Base-by-base conservation (phyloP, 2,797 vertebrate species). In the Coregonus ussuriensis region DNA sequence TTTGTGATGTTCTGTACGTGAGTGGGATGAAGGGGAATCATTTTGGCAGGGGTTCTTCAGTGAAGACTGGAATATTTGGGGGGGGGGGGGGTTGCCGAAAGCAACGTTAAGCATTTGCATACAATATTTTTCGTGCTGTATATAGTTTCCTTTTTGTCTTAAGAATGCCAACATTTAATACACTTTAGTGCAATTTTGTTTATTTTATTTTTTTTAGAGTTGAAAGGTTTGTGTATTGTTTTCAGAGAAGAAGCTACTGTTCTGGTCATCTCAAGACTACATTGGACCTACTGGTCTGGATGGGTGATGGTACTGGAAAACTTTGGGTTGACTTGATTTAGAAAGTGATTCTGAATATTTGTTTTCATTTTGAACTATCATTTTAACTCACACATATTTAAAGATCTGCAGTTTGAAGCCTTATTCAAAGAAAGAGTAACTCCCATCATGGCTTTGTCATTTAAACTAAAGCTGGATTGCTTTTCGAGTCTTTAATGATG, bases 21-120 rank as follows among this genome's bases (percentile, higher is more conserved):
- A 91, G 89, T 86, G 93, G 76, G 82, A 47, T 9, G 41, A 11
- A n/a, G 3, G 25, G 88, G 79, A 66, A 0, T 54, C 3, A n/a
- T 15, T 33, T 53, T 3, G n/a, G 77, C 53, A 74, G 86, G 89
- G 90, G 88, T 91, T 93, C 92, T 93, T 93, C 93, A 93, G 93
- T 92, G 92, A 94, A 94, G 94, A 94, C 92, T 90, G 88, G 86
- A 85, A 87, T 91, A 84, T 88, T 87, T 84, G 81, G 71, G 71
- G 77, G 53, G 79, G n/a, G 25, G 65, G 74, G 78, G 85, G 84
- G 95, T 96, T 96, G 95, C 95, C 91, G 83, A 94, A 88, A 93
- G 95, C 96, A 96, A 98, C 95, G 95, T 95, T 88, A 88, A 93
- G 94, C 95, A 95, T 94, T 94, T 94, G 93, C 94, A 94, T 93